Percentiles rank a stretch among this genome's conserved stretches.
These are phyloP conservation scores for Telenomus remus DNA, from an alignment of 1,140 invertebrate species.

Conservation along the genomic window DNA sequence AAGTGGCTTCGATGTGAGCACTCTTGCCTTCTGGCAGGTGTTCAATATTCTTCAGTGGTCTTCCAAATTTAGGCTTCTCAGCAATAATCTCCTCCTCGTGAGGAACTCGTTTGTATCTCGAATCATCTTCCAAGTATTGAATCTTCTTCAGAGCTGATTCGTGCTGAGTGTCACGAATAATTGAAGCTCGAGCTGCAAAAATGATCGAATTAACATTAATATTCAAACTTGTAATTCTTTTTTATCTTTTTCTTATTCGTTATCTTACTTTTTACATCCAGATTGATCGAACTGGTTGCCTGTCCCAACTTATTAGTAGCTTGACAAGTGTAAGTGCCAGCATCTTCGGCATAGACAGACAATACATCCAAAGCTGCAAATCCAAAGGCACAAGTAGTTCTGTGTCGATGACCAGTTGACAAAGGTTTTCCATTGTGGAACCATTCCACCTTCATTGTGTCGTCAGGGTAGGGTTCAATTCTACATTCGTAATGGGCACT, in stretches of 20 bases:
- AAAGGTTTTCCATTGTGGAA: slow-evolving; percentile 94
- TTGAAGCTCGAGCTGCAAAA: slow-evolving; percentile 83
- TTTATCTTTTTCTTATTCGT: slow-evolving; percentile 10
- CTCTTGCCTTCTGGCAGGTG: slow-evolving; percentile 90
- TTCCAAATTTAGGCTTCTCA: slow-evolving; percentile 91
- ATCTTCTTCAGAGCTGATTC: slow-evolving; percentile 95
- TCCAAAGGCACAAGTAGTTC: slow-evolving; percentile 95
- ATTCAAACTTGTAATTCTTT: slow-evolving; percentile 9
- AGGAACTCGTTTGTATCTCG: slow-evolving; percentile 82
- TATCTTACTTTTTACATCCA: slow-evolving; percentile 85
- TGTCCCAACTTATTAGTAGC: slow-evolving; percentile 91
- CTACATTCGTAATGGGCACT: slow-evolving; percentile 97
- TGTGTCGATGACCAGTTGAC: slow-evolving; percentile 92
- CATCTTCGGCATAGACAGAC: slow-evolving; percentile 94
- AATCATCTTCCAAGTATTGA: slow-evolving; percentile 91
- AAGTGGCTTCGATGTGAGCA: slow-evolving; percentile 95
- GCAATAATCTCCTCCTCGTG: slow-evolving; percentile 84
- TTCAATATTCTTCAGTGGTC: slow-evolving; percentile 89
- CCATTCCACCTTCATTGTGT: slow-evolving; percentile 95
- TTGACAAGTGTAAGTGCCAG: slow-evolving; percentile 92
- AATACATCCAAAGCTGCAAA: slow-evolving; percentile 95
- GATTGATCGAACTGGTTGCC: slow-evolving; percentile 85
- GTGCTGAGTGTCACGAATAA: slow-evolving; percentile 96
- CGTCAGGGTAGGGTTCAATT: slow-evolving; percentile 96
- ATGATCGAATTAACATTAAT: slow-evolving; percentile 7